Evolutionary conservation across 92 coral and sea anemone genomes (phyloP).

Genomic region (Muricea muricata): DNA sequence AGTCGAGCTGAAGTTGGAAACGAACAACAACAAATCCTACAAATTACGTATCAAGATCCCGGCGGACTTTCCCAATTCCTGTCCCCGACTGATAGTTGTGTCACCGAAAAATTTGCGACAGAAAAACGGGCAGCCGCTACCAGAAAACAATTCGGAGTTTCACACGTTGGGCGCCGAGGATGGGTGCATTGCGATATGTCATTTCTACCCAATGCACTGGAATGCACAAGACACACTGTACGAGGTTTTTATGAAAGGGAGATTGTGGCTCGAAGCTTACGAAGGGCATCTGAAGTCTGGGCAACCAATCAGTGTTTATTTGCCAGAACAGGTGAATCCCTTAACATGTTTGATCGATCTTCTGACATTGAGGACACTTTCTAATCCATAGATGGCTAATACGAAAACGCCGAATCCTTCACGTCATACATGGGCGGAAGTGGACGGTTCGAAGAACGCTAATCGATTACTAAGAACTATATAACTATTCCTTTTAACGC

Average conservation of each 20-base stretch:
- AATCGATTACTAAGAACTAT: no score
- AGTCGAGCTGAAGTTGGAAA: not conserved
- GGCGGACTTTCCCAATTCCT: not conserved
- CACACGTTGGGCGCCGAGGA: conserved; percentile 20
- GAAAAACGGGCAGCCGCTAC: not conserved
- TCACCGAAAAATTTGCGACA: not conserved
- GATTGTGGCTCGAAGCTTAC: conserved; percentile 57
- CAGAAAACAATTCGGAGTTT: conserved; percentile 12
- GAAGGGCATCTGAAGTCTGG: conserved; percentile 52
- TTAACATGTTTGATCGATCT: not conserved
- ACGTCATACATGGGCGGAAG: no score
- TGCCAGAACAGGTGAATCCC: conserved; percentile 1
- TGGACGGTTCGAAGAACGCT: no score
- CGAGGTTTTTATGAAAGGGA: conserved; percentile 59
- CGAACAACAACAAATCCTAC: not conserved
- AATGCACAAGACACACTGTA: conserved; percentile 24
- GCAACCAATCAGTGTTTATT: conserved; percentile 38
- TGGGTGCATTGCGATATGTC: conserved; percentile 55
- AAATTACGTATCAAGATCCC: not conserved
- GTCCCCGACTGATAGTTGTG: not conserved
- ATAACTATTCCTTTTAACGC: no score
- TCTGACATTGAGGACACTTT: not conserved
- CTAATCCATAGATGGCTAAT: not conserved
- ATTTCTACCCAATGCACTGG: conserved; percentile 44
- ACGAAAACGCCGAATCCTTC: no score